Evolutionary conservation across 2,888 invertebrate species (phyloP), one percentile per base, ranked within the genome.

Genomic region (Lasioglossum marginatum): DNA sequence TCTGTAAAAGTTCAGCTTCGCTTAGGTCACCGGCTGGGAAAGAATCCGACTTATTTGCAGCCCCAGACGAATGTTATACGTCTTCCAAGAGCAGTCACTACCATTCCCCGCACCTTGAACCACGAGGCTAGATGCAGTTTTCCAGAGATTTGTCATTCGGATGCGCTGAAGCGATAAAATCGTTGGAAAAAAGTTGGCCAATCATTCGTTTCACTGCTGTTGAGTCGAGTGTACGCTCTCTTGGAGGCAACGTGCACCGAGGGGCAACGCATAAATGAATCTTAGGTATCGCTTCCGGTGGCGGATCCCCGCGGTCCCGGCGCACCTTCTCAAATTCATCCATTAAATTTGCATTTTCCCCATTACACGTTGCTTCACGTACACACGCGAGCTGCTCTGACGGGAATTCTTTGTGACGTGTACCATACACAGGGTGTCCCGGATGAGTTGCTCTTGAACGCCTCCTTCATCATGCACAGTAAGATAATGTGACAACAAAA

Each of bases 271-370:
- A 85, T 77, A 75, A 82, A 82, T 82, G 79, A 82, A 85, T 87
- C 74, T 82, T 79, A 75, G 77, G 75, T 77, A 76, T 80, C 66
- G 78, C 71, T 79, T 80, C 79, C 84, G 71, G 82, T 74, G 60
- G 34, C 40, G 37, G 48, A 14, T 70, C 23, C 57, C 71, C 74
- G 37, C 48, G 81, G 73, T 60, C 66, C 66, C 63, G 68, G 66
- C 45, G 48, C 74, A 72, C 70, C 84, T 79, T 79, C 68, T 81
- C 75, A 89, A 89, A 87, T 83, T 86, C 88, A 68, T 89, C 89
- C 88, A 89, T 89, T 89, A 89, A 86, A 89, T 89, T 89, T 89
- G 84, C 89, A 89, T 89, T 82, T 88, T 79, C 86, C 77, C 84
- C 86, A 83, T 89, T 87, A 86, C 83, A 80, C 78, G 66, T 78